Conservation (phyloP, 2,888 invertebrate species). For the Napeogenes inachia region DNA sequence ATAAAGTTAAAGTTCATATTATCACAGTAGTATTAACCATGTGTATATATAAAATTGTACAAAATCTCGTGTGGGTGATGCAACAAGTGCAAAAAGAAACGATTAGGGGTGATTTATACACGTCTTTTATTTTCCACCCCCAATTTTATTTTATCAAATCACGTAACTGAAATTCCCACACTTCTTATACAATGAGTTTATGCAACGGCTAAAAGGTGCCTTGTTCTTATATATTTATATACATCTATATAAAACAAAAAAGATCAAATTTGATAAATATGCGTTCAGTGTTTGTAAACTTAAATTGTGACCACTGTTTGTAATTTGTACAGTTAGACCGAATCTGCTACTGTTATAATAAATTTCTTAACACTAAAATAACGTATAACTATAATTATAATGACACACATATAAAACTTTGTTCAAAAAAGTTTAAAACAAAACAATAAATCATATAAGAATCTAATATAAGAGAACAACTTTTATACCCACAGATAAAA, state of each 20-base stretch:
- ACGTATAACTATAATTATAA: too few relatives aligned
- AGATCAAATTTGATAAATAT: too few relatives aligned
- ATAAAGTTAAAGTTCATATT: conserved; percentile 25
- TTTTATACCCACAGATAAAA: neutral
- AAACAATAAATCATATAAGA: neutral
- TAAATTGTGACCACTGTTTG: too few relatives aligned
- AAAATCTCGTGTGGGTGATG: conserved; percentile 52
- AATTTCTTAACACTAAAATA: too few relatives aligned
- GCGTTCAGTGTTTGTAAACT: too few relatives aligned
- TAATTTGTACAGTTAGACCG: too few relatives aligned
- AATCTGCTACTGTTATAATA: too few relatives aligned
- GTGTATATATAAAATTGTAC: conserved; percentile 20
- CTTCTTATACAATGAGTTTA: conserved; percentile 31
- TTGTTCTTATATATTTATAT: too few relatives aligned
- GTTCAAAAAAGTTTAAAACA: neutral
- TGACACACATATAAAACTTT: too few relatives aligned
- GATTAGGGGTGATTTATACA: conserved; percentile 75
- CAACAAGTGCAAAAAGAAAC: conserved; percentile 73
- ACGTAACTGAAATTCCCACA: conserved; percentile 75
- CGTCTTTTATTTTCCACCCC: conserved; percentile 69
- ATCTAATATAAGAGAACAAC: neutral
- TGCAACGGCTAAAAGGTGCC: neutral
- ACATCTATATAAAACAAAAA: too few relatives aligned
- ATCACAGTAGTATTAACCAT: neutral
- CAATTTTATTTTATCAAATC: conserved; percentile 51